Conservation (phyloP, 2,113 vertebrate species). For the Oryzias curvinotus region DNA sequence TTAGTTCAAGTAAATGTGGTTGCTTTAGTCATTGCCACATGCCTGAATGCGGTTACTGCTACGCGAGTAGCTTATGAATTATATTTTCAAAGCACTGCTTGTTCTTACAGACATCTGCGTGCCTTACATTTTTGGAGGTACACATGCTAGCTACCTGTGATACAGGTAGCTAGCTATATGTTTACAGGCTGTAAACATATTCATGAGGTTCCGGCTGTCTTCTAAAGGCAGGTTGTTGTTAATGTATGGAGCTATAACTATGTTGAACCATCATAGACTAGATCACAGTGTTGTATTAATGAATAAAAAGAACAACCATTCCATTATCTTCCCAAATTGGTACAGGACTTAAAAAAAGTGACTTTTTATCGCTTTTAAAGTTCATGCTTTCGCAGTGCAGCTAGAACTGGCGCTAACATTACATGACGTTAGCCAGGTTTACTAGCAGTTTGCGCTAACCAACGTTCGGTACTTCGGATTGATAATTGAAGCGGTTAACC, state of each 20-base stretch:
- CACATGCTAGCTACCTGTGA: background rate
- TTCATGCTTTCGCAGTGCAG: constrained; percentile 11
- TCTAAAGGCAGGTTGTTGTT: no score
- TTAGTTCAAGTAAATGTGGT: no score
- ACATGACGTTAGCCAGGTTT: constrained; percentile 39
- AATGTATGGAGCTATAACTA: no score
- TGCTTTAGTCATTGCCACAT: no score
- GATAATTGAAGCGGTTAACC: constrained; percentile 16
- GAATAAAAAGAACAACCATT: background rate
- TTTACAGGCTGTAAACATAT: no score
- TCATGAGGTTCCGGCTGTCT: background rate
- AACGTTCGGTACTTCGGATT: constrained; percentile 25
- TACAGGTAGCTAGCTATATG: no score
- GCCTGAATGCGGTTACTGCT: no score
- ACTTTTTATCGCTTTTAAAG: background rate
- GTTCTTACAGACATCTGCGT: background rate
- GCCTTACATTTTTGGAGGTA: background rate
- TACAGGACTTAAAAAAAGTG: background rate
- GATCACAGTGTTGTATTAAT: background rate
- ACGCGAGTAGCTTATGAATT: background rate
- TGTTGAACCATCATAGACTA: background rate
- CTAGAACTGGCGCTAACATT: constrained; percentile 9
- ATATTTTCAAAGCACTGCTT: background rate
- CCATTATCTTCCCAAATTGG: background rate
- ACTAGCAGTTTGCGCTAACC: constrained; percentile 28